Evolutionary conservation across 2,888 invertebrate genomes (phyloP).

Genomic region (Serrognathus titanus): DNA sequence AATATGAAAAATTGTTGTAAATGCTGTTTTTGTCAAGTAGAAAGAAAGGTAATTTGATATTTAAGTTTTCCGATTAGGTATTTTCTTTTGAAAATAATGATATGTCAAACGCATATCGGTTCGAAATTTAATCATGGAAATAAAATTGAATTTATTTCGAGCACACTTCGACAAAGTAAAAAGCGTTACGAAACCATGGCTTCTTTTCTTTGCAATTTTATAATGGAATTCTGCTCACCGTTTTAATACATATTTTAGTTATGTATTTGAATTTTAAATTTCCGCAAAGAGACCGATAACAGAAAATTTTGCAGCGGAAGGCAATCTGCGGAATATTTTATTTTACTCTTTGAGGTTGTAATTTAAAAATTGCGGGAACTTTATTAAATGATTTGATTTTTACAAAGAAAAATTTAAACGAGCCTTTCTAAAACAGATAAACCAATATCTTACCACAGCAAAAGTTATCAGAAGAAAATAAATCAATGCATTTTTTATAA

Average conservation of each 20-base stretch:
- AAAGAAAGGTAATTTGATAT: too few species aligned
- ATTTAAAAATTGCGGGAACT: too few species aligned
- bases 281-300: conserved; percentile 6
- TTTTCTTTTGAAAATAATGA: conserved; percentile 2
- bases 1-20: too few species aligned
- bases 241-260: conserved; percentile 14
- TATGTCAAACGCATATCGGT: conserved; percentile 20
- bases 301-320: background rate
- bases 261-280: conserved; percentile 20
- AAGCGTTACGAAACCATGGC: conserved; percentile 17
- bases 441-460: too few species aligned
- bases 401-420: too few species aligned
- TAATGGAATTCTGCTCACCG: conserved; percentile 17
- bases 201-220: conserved; percentile 20
- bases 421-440: too few species aligned
- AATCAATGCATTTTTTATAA: too few species aligned
- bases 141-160: conserved; percentile 18
- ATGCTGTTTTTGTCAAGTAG: too few species aligned
- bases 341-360: background rate
- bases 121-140: conserved; percentile 22
- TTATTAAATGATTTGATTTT: too few species aligned
- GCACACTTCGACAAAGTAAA: conserved; percentile 19
- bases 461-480: too few species aligned
- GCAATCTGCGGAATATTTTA: background rate
- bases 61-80: too few species aligned